A percentile compares a stretch with the other conserved stretches of the same genome.
Evolutionary conservation across 2,888 invertebrate genomes (phyloP).

Genomic region (Nymphalis polychloros): DNA sequence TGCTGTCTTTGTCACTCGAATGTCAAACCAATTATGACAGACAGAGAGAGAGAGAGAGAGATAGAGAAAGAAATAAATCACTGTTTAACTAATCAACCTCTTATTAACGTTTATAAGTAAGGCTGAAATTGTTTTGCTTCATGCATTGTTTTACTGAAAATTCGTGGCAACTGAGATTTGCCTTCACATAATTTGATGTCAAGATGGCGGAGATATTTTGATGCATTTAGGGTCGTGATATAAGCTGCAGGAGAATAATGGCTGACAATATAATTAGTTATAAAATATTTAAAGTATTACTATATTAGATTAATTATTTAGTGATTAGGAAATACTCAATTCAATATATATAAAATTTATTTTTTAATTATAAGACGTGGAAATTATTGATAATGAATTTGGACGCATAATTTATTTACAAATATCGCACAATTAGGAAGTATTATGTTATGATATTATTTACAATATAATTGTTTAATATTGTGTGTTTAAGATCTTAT

Average conservation of each 20-base stretch:
- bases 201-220: conserved; percentile 39
- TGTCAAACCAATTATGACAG: too few relatives aligned
- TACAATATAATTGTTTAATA: conserved; percentile 11
- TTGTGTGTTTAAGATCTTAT: neutral
- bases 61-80: too few relatives aligned
- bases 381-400: conserved; percentile 17
- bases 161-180: conserved; percentile 23
- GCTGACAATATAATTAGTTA: conserved; percentile 61
- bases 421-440: conserved; percentile 17
- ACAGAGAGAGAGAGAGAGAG: too few relatives aligned
- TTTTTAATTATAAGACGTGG: conserved; percentile 10
- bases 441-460: conserved; percentile 12
- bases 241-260: conserved; percentile 76
- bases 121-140: too few relatives aligned
- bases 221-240: conserved; percentile 53
- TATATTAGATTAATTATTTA: conserved; percentile 26
- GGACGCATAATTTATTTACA: conserved; percentile 29
- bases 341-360: conserved; percentile 21
- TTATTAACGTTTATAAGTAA: too few relatives aligned
- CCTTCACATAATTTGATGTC: conserved; percentile 8
- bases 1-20: too few relatives aligned
- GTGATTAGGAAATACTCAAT: conserved; percentile 48
- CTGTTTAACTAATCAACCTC: too few relatives aligned
- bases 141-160: neutral
- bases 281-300: conserved; percentile 30